Conservation (phyloP, 2,797 vertebrate genomes). For the Megalops cyprinoides region DNA sequence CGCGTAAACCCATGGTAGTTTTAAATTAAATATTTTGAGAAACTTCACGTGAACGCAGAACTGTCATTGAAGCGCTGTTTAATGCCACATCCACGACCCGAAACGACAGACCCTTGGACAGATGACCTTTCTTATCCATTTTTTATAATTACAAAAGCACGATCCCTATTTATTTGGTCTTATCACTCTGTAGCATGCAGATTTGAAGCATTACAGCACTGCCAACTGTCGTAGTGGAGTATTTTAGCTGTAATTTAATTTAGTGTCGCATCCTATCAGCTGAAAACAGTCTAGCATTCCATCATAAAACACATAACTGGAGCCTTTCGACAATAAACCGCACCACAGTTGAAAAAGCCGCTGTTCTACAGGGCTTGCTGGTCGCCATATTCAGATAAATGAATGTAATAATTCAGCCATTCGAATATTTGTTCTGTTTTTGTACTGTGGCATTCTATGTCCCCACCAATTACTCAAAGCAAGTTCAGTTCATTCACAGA, state of each 20-base stretch:
- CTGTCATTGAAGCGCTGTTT: not conserved
- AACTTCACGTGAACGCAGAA: not conserved
- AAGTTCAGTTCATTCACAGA: no score
- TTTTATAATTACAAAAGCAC: not conserved
- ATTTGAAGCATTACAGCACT: slow-evolving; percentile 5
- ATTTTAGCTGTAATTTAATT: not conserved
- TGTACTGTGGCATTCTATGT: no score
- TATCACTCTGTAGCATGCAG: not conserved
- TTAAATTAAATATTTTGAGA: not conserved
- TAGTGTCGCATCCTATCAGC: not conserved
- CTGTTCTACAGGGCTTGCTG: not conserved
- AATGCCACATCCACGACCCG: no score
- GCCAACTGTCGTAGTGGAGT: not conserved
- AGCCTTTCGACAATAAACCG: not conserved
- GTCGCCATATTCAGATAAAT: not conserved
- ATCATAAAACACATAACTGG: not conserved
- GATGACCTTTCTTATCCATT: not conserved
- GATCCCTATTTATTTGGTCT: not conserved
- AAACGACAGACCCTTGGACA: not conserved
- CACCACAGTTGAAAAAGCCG: not conserved
- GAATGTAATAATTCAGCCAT: not conserved
- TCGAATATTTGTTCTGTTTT: no score
- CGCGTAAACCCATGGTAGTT: not conserved
- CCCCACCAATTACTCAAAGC: no score
- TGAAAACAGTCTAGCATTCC: not conserved